Evolutionary conservation across 2,888 invertebrate species (phyloP).

Genomic region (Mythimna pallens): DNA sequence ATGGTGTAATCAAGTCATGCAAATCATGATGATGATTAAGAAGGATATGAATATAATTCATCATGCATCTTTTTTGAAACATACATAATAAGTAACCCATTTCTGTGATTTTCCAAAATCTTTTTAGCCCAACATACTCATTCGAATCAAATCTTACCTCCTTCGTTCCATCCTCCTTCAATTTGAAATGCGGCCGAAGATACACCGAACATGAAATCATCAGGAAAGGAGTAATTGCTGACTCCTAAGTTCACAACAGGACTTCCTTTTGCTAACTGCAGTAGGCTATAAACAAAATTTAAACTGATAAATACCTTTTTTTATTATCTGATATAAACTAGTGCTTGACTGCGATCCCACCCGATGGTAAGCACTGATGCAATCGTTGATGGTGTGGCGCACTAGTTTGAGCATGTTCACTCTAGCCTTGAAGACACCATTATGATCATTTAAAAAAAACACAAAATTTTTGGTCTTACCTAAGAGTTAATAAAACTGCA

Average conservation of each 20-base stretch:
- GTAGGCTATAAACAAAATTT: constrained; percentile 69
- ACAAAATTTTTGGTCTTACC: background rate
- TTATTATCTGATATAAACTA: no score
- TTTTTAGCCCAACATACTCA: background rate
- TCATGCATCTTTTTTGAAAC: background rate
- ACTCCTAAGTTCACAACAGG: constrained; percentile 69
- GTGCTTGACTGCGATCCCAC: no score
- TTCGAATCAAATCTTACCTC: constrained; percentile 72
- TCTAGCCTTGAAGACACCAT: no score
- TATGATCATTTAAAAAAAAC: background rate
- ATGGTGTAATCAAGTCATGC: no score
- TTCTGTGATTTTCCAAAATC: background rate
- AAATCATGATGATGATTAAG: no score
- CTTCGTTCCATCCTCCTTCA: constrained; percentile 91
- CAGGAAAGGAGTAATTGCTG: constrained; percentile 87
- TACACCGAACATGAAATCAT: constrained; percentile 91
- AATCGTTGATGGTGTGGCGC: no score
- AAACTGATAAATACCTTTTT: background rate
- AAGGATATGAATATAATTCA: background rate
- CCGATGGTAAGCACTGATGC: no score
- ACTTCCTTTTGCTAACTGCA: constrained; percentile 74
- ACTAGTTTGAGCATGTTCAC: no score
- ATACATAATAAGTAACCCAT: background rate
- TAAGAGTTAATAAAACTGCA: background rate
- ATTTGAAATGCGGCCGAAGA: constrained; percentile 92